Evolutionary conservation across 2,113 vertebrate species (phyloP), one percentile per base, ranked within the genome.

Genomic region (Siniperca chuatsi): DNA sequence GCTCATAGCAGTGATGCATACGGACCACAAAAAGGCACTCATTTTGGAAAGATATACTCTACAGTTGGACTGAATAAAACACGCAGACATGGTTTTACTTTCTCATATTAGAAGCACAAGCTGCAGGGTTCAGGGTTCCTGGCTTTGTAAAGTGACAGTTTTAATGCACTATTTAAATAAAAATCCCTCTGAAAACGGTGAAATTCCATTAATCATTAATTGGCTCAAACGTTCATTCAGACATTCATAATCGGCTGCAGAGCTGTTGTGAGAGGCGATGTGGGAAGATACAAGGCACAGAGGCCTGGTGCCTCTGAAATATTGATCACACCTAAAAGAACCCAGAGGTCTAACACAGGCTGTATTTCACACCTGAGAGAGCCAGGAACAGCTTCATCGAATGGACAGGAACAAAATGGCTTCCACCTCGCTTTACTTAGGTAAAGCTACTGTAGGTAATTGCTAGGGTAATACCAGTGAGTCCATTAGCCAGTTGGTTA

Each of bases 291-390:
- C 81, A 46, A 60, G 68, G 72, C 76, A 10, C 86, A 48, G 76
- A 78, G 73, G 79, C 79, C 35, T 69, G 73, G 29, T 61, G 85
- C 89, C 69, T 89, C 85, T 95, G 82, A 95, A 95, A 95, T 93
- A 95, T 95, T 93, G 86, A 94, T 93, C 79, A 78, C 44, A 67
- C 80, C 89, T 93, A 94, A 93, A 94, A 92, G 91, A 94, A 91
- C 77, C 85, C 81, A 29, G 83, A 86, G 85, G 85, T 85, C 83
- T 76, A 78, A 83, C 87, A 87, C 86, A n/a, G 66, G 84, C 90
- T 68, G 40, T 67, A 81, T 91, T 90, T 93, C 88, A 93, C 93
- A 92, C 92, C 94, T 92, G 92, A 91, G 84, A 91, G 91, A 69
- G 50, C 55, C 83, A 21, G 82, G 71, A 85, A 91, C 83, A 35